A percentile compares a stretch with the other conserved stretches of the same genome.
Conservation (phyloP, 1,140 invertebrate genomes). For the Vanessa tameamea region DNA sequence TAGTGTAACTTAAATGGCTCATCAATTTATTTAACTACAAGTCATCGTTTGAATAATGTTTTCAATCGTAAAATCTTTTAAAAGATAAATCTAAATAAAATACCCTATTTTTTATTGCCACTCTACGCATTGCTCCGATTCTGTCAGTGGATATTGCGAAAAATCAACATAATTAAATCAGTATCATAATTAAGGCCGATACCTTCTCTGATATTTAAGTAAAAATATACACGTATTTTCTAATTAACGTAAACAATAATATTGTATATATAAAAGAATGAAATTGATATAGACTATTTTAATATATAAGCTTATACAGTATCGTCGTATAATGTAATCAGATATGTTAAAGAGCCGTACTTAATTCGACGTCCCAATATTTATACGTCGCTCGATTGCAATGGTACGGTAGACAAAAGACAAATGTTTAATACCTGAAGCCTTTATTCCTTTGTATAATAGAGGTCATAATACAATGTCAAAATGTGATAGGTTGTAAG, state of each 20-base stretch:
- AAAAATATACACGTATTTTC: not conserved
- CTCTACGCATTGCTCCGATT: too few relatives aligned
- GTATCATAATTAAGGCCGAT: too few relatives aligned
- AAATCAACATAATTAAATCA: too few relatives aligned
- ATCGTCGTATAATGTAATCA: not conserved
- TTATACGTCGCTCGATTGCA: conserved; percentile 9
- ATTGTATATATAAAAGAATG: not conserved
- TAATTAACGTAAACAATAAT: not conserved
- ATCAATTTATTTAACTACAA: too few relatives aligned
- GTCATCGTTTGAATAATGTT: too few relatives aligned
- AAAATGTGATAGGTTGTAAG: conserved; percentile 1
- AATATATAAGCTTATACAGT: not conserved
- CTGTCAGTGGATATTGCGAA: too few relatives aligned
- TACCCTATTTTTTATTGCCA: too few relatives aligned
- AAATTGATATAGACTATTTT: not conserved
- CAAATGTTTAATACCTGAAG: not conserved
- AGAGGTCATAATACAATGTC: conserved; percentile 4
- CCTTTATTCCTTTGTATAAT: not conserved
- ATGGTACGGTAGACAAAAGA: not conserved
- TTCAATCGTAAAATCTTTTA: too few relatives aligned
- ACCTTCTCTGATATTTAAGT: too few relatives aligned
- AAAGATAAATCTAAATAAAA: too few relatives aligned
- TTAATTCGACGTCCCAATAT: conserved; percentile 12
- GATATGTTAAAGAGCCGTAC: not conserved
- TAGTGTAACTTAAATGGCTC: too few relatives aligned